phyloP scores from a whole-genome alignment of 2,113 vertebrate genomes.

The Mandrillus leucophaeus region DNA sequence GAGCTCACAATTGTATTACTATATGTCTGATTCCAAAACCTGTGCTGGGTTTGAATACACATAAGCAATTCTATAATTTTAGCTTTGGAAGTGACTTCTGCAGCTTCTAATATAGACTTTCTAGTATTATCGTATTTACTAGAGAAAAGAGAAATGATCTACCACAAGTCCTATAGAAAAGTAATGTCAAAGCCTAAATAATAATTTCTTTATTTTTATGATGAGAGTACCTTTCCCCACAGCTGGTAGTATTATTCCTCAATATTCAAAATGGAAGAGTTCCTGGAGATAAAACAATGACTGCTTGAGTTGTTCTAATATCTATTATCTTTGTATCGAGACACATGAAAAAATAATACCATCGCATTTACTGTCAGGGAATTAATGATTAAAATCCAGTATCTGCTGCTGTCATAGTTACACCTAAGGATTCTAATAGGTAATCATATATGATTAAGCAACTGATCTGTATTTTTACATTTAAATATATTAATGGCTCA shows the following conservation, averaged over 20 bases:
- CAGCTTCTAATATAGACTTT: background rate
- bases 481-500: background rate
- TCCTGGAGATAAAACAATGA: background rate
- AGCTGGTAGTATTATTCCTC: background rate
- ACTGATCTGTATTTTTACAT: background rate
- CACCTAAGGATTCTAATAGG: background rate
- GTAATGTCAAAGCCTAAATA: background rate
- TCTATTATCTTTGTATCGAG: background rate
- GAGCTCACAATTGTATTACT: background rate
- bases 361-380: background rate
- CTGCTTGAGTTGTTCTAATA: background rate
- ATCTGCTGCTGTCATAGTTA: background rate
- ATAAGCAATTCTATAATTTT: background rate
- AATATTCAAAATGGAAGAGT: background rate
- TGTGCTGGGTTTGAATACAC: background rate
- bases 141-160: background rate
- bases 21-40: background rate
- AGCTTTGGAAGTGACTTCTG: background rate
- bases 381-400: background rate
- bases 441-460: background rate
- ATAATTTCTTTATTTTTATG: background rate
- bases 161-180: background rate
- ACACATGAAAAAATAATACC: background rate
- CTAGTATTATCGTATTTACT: background rate
- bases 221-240: background rate